Evolutionary conservation across 2,113 vertebrate genomes (phyloP).

Genomic region (Pelobates fuscus): DNA sequence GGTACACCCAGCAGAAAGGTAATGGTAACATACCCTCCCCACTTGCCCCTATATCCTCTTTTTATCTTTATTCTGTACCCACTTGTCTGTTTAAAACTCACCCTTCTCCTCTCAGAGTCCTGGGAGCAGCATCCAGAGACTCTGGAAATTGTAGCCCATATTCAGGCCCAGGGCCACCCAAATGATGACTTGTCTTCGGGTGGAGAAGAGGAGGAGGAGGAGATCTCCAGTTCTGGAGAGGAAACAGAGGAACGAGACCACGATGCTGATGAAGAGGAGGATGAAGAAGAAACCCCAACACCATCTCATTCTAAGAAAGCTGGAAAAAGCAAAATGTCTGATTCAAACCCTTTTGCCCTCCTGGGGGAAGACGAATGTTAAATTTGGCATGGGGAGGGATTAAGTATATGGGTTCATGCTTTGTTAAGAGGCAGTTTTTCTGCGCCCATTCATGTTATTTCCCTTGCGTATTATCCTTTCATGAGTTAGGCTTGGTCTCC

Average conservation of each 20-base stretch:
- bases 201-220: conserved; percentile 63
- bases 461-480: no score
- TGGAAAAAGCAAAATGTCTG: neutral
- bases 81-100: neutral
- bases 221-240: conserved; percentile 81
- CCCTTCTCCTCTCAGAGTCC: conserved; percentile 61
- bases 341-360: conserved; percentile 25
- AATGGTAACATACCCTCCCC: neutral
- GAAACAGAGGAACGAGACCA: conserved; percentile 82
- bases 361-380: conserved; percentile 50
- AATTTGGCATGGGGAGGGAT: conserved; percentile 6
- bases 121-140: conserved; percentile 85
- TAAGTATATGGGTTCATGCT: neutral
- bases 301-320: conserved; percentile 23
- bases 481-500: neutral
- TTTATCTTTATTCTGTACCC: neutral
- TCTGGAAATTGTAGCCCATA: conserved; percentile 64
- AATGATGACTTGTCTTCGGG: conserved; percentile 66
- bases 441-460: neutral
- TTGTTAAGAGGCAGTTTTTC: neutral
- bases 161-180: conserved; percentile 71
- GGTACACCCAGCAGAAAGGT: conserved; percentile 83
- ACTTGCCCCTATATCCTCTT: neutral
- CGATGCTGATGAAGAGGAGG: conserved; percentile 85
- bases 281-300: conserved; percentile 66